Evolutionary conservation across 1,140 invertebrate genomes (phyloP), one percentile per base, ranked within the genome.

Genomic region (Ctenoplectra terminalis): DNA sequence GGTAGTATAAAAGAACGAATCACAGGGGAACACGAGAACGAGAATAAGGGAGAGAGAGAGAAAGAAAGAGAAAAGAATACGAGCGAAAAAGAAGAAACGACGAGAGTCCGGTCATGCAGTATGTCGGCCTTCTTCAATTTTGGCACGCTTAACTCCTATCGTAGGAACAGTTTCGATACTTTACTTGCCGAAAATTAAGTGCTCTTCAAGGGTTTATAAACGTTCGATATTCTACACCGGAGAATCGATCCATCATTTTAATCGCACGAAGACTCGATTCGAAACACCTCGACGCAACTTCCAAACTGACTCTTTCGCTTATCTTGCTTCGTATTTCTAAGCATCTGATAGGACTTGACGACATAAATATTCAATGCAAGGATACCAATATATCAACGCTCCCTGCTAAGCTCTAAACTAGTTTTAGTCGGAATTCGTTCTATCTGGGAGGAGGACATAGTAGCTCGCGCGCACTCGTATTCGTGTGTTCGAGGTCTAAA

Each of bases 361-460:
- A 9, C 37, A 43, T 56, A 72, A 72, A 72, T 72, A 58, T 72
- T 58, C 70, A 58, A 58, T n/a, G 52, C 11, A 6, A 23, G 11
- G 26, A 5, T 40, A 26, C 2, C 52, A 17, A 56, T 29, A 50
- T 56, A 56, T 71, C 50, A 23, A 56, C 34, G 50, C n/a, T 29
- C 2, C 34, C n/a, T 40, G 9, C 34, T 37, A 31, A 9, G 37
- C 40, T 23, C 5, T 40, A 43, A 72, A 72, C 52, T 58, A 58
- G 52, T 43, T 72, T 43, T 23, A 58, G 52, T n/a, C 26, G 52
- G 40, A 13, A 60, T 58, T 73, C 37, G 11, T 58, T 43, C 11
- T 9, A 52, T n/a, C 26, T 23, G 5, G 17, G 15, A 26, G 48
- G 56, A 74, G 40, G 26, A 23, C 26, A 17, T n/a, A 23, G 60